phyloP scores from a whole-genome alignment of 2,888 invertebrate genomes.

The Litoditis marina region DNA sequence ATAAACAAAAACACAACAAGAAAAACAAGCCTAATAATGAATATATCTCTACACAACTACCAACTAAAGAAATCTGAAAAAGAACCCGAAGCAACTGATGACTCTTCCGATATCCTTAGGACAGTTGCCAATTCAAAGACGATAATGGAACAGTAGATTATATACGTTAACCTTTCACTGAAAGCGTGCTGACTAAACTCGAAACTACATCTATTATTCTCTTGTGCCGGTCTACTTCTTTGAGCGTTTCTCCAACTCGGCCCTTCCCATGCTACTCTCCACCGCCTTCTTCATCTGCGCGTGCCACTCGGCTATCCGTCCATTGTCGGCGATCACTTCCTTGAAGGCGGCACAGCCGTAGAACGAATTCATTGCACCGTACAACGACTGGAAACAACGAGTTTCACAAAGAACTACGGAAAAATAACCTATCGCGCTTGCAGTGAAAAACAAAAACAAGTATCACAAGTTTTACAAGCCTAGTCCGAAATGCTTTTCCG shows the following conservation, averaged over 20 bases:
- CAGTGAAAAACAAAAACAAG: neutral
- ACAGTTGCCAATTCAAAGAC: no score
- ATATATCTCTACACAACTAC: no score
- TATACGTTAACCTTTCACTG: no score
- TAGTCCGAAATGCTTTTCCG: no score
- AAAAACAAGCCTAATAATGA: no score
- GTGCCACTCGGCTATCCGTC: conserved; percentile 51
- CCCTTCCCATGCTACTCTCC: conserved; percentile 32
- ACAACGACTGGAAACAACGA: conserved; percentile 42
- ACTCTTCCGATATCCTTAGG: no score
- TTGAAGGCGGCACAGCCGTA: conserved; percentile 55
- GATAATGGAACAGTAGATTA: no score
- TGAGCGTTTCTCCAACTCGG: conserved; percentile 9
- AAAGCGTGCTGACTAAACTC: no score
- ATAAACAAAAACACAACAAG: no score
- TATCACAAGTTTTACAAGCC: no score
- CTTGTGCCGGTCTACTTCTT: conserved; percentile 4
- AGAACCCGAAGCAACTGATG: no score
- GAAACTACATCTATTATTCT: neutral
- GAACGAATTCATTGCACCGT: conserved; percentile 59
- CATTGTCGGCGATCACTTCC: conserved; percentile 47
- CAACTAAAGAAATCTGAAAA: no score
- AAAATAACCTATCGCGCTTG: neutral
- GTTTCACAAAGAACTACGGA: neutral
- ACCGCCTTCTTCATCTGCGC: conserved; percentile 43